phyloP scores from a whole-genome alignment of 1,140 invertebrate species.

The Harlomillsia oculata region DNA sequence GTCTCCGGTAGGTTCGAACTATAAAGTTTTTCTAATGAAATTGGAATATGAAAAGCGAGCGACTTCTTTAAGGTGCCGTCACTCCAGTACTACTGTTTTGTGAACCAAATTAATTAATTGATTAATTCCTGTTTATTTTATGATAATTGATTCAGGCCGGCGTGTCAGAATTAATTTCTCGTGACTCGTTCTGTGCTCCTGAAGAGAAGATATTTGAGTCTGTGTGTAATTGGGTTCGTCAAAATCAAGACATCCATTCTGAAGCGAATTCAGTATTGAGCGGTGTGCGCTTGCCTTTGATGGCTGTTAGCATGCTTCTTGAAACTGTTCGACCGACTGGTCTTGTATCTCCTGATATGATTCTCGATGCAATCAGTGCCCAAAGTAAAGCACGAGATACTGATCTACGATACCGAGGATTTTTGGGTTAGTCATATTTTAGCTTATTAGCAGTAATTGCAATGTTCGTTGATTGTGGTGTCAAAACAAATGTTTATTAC shows the following conservation, averaged over 20 bases:
- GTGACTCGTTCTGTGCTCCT: slow-evolving; percentile 90
- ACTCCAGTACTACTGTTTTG: no score
- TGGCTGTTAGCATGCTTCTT: slow-evolving; percentile 75
- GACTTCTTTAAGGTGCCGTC: no score
- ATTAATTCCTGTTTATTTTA: slow-evolving; percentile 17
- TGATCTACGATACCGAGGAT: slow-evolving; percentile 69
- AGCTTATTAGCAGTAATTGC: background rate
- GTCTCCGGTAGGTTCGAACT: slow-evolving; percentile 55
- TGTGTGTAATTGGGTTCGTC: slow-evolving; percentile 53
- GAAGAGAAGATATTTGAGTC: slow-evolving; percentile 92
- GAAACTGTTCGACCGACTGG: slow-evolving; percentile 74
- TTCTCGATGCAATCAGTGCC: slow-evolving; percentile 83
- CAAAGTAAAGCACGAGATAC: slow-evolving; percentile 64
- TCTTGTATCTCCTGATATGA: slow-evolving; percentile 74
- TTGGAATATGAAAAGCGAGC: slow-evolving; percentile 1
- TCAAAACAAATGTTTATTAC: slow-evolving; percentile 34
- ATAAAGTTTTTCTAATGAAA: background rate
- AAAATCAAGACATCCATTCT: slow-evolving; percentile 56
- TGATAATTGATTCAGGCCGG: slow-evolving; percentile 49
- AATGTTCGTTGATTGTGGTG: slow-evolving; percentile 1
- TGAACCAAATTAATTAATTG: no score
- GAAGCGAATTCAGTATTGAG: slow-evolving; percentile 29
- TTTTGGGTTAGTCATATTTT: slow-evolving; percentile 47
- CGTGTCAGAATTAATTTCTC: slow-evolving; percentile 68
- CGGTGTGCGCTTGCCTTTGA: slow-evolving; percentile 71